Percentiles rank a stretch among this genome's conserved stretches.
These are phyloP conservation scores for Actinia tenebrosa DNA, from an alignment of 64 coral and sea anemone genomes.

Conservation along the genomic window DNA sequence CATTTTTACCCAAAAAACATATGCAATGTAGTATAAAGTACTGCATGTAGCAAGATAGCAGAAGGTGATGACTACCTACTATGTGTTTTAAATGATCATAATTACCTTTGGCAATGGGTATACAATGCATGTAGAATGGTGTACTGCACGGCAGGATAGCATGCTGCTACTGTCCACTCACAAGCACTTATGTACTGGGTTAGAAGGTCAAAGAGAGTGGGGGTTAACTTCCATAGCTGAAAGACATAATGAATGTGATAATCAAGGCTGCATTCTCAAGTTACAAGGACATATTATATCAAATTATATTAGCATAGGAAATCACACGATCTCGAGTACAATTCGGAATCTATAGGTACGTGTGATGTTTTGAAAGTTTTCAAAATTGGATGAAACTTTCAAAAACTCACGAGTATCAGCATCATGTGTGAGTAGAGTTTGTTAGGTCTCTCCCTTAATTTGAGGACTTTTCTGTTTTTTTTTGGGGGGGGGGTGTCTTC, in stretches of 20 bases:
- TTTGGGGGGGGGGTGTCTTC: too few species aligned
- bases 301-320: too few species aligned
- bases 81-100: neutral
- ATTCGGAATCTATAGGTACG: too few species aligned
- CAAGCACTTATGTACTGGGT: slow-evolving; percentile 71
- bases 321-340: too few species aligned
- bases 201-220: slow-evolving; percentile 77
- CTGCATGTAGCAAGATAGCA: neutral
- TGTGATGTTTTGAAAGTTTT: too few species aligned
- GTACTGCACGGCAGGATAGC: slow-evolving; percentile 35
- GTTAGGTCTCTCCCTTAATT: too few species aligned
- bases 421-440: too few species aligned
- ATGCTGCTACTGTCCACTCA: slow-evolving; percentile 82
- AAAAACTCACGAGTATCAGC: too few species aligned
- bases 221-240: slow-evolving; percentile 76
- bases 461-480: too few species aligned
- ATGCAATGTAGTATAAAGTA: slow-evolving; percentile 11
- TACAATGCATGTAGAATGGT: slow-evolving; percentile 22
- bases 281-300: too few species aligned
- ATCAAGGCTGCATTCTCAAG: neutral
- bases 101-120: slow-evolving; percentile 24
- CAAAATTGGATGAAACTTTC: too few species aligned
- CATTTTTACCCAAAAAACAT: neutral
- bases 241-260: neutral
- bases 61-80: slow-evolving; percentile 65